Base-by-base conservation (phyloP, 1,140 invertebrate species). In the Neuroterus valhalla region DNA sequence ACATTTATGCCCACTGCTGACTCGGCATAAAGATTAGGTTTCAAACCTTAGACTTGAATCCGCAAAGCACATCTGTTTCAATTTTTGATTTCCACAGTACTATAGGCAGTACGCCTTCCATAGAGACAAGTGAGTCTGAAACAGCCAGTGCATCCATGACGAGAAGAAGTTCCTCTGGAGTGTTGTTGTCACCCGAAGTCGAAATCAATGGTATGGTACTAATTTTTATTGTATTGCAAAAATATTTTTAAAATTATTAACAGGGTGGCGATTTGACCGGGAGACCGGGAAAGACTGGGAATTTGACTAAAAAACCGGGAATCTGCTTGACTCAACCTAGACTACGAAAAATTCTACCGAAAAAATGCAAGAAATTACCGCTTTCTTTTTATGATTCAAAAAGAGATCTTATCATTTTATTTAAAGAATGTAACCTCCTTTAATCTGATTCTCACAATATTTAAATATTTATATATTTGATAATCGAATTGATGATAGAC, bases 171-270 rank as follows among this genome's bases (percentile, higher is more conserved):
- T 96, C 95, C 6, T 95, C 94, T 0, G 95, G 95, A 1, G 95
- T 93, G 38, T 85, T 96, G 4, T 88, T 96, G 1, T 96, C 95
- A 0, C 95, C 95, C 0, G 96, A 96, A 90, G 94, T 95, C 74
- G 89, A 90, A 82, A 74, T 90, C 21, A 85, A 85, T 75, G 87
- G 88, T 88, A 78, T 81, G 44, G 70, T 67, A 66, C 31, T 68
- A 10, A 48, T 12, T 46, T 23, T 67, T 46, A 44, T 72, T 72
- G 0, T 38, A 68, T 44, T 48, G 21, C 19, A 19, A 48, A 31
- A 44, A 68, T 45, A 70, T 50, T 70, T 68, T 72, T 42, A 45
- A 42, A 52, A 44, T 67, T 48, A 43, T 48, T 43, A 15, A 43
- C 31, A 38, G 31, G 31, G 3, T 6, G 1, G 5, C 5, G 0